These are phyloP conservation scores for Lycodopsis pacificus DNA, from an alignment of 2,797 vertebrate species.

Conservation along the genomic window DNA sequence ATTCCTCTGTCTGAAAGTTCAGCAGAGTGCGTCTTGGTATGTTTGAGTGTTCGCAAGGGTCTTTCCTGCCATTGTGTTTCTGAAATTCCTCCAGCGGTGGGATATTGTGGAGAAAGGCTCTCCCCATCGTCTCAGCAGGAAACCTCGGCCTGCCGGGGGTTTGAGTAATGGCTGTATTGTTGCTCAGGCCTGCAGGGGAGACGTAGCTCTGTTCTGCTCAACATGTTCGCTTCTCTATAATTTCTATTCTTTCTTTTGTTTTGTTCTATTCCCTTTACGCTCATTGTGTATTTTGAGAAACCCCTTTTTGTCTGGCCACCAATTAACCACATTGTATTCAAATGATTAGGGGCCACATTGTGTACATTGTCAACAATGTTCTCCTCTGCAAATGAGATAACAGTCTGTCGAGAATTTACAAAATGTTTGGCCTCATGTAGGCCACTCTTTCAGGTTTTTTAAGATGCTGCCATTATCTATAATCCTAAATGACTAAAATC, in stretches of 20 bases:
- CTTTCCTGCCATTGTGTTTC: conserved; percentile 75
- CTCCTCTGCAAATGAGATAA: neutral
- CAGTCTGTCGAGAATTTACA: neutral
- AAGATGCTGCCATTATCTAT: conserved; percentile 20
- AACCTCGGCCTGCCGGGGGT: conserved; percentile 46
- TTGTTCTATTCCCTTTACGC: neutral
- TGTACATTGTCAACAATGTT: neutral
- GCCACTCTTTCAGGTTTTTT: conserved; percentile 3
- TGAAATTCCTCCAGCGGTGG: conserved; percentile 52
- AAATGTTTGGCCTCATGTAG: neutral
- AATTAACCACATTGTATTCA: neutral
- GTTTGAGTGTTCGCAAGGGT: conserved; percentile 10
- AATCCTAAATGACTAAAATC: conserved; percentile 36
- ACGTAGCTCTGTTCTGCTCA: neutral
- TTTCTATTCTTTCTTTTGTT: neutral
- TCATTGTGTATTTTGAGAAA: neutral
- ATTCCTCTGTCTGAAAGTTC: conserved; percentile 26
- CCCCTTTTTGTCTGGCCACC: neutral
- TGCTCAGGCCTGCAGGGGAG: conserved; percentile 18
- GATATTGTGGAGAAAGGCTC: conserved; percentile 46
- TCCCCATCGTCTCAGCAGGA: conserved; percentile 60
- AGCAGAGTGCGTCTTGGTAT: conserved; percentile 11
- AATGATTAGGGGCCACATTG: neutral
- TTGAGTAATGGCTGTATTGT: conserved; percentile 67
- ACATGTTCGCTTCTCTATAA: neutral